phyloP scores from a whole-genome alignment of 2,113 vertebrate genomes.

The Alectura lathami region DNA sequence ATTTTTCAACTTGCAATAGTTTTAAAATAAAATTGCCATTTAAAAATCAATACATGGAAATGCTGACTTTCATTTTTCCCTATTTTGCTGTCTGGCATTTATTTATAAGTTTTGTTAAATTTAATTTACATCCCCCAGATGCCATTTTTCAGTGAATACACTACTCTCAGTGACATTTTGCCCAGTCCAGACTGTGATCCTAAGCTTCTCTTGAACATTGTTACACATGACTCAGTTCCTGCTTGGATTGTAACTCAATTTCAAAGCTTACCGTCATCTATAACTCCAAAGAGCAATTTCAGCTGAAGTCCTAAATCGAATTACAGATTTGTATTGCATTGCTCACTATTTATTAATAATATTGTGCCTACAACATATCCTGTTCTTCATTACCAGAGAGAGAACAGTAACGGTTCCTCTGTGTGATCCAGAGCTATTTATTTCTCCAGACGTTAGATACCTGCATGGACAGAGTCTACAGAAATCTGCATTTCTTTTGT shows the following conservation, averaged over 20 bases:
- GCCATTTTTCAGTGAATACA: neutral
- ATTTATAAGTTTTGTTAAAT: neutral
- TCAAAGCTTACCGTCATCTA: conserved; percentile 34
- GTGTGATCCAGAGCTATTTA: conserved; percentile 33
- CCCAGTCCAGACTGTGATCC: neutral
- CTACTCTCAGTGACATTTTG: conserved; percentile 21
- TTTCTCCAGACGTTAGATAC: conserved; percentile 4
- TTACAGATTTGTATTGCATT: conserved; percentile 49
- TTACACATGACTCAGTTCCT: conserved; percentile 66
- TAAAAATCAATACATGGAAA: conserved; percentile 40
- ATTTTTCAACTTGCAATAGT: neutral
- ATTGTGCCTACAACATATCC: conserved; percentile 64
- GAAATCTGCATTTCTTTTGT: neutral
- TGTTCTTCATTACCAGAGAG: conserved; percentile 52
- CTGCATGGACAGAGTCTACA: neutral
- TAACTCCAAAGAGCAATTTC: conserved; percentile 58
- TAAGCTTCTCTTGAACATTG: conserved; percentile 18
- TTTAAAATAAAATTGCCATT: conserved; percentile 27
- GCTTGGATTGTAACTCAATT: conserved; percentile 57
- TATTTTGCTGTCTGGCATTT: neutral
- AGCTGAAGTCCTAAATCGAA: conserved; percentile 58
- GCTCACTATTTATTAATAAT: conserved; percentile 66
- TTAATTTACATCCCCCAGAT: neutral
- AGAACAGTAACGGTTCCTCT: conserved; percentile 24
- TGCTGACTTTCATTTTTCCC: neutral